These are phyloP conservation scores for Bos indicus DNA, from an alignment of 2,113 vertebrate genomes.

Conservation along the genomic window DNA sequence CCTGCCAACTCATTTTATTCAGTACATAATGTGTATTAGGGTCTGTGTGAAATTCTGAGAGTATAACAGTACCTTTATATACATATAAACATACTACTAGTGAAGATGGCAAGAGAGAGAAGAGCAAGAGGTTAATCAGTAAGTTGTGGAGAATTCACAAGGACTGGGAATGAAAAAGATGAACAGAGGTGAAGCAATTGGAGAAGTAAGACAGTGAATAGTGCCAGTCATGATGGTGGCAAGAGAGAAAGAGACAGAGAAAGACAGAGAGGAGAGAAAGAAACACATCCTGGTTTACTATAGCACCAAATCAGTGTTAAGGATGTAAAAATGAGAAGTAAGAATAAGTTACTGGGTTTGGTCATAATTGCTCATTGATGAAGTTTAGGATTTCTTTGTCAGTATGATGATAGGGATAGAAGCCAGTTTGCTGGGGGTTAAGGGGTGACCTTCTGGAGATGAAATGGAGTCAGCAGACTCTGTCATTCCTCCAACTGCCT, in stretches of 20 bases:
- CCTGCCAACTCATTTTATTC: not conserved
- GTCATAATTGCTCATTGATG: not conserved
- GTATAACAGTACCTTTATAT: not conserved
- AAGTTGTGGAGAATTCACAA: not conserved
- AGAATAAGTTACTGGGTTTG: not conserved
- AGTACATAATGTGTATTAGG: not conserved
- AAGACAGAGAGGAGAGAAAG: not conserved
- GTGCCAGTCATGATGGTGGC: not conserved
- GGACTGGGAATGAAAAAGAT: not conserved
- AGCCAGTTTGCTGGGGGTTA: not conserved
- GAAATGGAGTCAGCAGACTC: not conserved
- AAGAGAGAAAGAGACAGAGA: not conserved
- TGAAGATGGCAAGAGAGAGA: not conserved
- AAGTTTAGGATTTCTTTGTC: not conserved
- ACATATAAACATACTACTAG: not conserved
- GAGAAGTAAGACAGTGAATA: not conserved
- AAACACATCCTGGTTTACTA: not conserved
- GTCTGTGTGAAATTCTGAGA: not conserved
- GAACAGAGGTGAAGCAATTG: not conserved
- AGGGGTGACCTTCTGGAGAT: not conserved
- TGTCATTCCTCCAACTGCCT: not conserved
- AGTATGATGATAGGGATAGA: too few relatives aligned
- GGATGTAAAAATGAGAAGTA: not conserved
- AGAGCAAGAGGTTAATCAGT: not conserved
- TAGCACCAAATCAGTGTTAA: not conserved